These are phyloP conservation scores for Galemys pyrenaicus DNA, from an alignment of 2,113 vertebrate genomes.

Conservation along the genomic window DNA sequence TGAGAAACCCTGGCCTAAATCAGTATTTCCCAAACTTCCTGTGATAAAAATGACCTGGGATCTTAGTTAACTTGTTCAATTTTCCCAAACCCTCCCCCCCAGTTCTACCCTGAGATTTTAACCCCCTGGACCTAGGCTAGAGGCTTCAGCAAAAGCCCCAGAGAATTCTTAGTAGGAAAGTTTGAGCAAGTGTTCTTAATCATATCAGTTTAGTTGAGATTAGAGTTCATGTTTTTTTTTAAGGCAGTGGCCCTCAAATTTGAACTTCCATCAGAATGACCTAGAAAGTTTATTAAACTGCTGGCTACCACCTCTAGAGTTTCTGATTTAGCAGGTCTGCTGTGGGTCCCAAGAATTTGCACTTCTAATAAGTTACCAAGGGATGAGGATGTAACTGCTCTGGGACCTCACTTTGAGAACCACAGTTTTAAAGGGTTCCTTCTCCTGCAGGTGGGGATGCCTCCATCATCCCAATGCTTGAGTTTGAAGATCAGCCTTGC, in stretches of 20 bases:
- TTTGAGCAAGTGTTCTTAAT: not conserved
- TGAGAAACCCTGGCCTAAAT: not conserved
- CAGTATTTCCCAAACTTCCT: conserved; percentile 33
- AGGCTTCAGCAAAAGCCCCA: not conserved
- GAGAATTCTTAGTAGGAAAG: not conserved
- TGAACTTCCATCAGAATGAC: not conserved
- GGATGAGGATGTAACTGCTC: not conserved
- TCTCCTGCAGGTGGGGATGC: conserved; percentile 93
- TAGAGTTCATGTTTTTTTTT: rapidly evolving
- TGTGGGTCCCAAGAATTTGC: not conserved
- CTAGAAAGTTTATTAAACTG: not conserved
- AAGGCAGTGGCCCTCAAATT: not conserved
- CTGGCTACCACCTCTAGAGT: not conserved
- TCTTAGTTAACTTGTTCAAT: conserved; percentile 27
- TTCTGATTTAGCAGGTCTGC: not conserved
- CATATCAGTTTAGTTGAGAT: not conserved
- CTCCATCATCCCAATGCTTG: conserved; percentile 92
- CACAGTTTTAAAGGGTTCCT: not conserved
- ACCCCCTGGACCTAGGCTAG: not conserved
- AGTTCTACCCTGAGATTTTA: not conserved
- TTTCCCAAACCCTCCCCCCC: not conserved
- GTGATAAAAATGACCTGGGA: not conserved
- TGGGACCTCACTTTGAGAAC: not conserved
- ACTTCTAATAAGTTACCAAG: not conserved
- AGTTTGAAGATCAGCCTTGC: conserved; percentile 84